Evolutionary conservation across 2,797 vertebrate genomes (phyloP).

Genomic region (Monodelphis domestica): DNA sequence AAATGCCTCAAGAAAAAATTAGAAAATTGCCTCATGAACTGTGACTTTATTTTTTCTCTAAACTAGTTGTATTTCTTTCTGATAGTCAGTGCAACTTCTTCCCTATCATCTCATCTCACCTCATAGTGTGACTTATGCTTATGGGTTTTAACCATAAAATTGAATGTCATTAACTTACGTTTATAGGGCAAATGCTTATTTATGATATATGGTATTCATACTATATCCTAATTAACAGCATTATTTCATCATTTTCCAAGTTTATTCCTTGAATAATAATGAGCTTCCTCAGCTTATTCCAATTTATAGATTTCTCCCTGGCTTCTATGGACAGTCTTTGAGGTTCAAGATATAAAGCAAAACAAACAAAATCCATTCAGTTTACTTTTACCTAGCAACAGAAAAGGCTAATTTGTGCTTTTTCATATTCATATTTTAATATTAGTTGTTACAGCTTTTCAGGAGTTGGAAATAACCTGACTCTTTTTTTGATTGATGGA

Average conservation of each 20-base stretch:
- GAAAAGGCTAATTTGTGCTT: conserved; percentile 48
- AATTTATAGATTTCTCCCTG: background rate
- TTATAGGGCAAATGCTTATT: background rate
- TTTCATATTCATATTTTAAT: conserved; percentile 50
- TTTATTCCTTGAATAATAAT: conserved; percentile 21
- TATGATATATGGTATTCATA: background rate
- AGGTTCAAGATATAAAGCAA: conserved; percentile 23
- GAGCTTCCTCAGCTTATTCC: conserved; percentile 18
- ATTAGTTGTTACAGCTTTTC: conserved; percentile 53
- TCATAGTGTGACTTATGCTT: background rate
- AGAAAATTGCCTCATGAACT: conserved; percentile 45
- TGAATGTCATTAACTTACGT: conserved; percentile 39
- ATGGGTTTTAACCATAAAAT: conserved; percentile 29
- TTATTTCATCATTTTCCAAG: background rate
- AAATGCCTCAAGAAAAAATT: conserved; percentile 10
- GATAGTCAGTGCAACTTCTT: conserved; percentile 49
- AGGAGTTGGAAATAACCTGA: conserved; percentile 46
- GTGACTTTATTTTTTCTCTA: conserved; percentile 32
- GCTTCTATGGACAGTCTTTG: background rate
- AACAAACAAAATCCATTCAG: conserved; percentile 19
- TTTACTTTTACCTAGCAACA: conserved; percentile 60
- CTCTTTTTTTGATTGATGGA: conserved; percentile 70
- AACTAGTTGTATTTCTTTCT: conserved; percentile 37
- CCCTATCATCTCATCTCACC: background rate
- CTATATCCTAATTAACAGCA: background rate